Evolutionary conservation across 2,113 vertebrate genomes (phyloP).

Genomic region (Macquaria ambigua): DNA sequence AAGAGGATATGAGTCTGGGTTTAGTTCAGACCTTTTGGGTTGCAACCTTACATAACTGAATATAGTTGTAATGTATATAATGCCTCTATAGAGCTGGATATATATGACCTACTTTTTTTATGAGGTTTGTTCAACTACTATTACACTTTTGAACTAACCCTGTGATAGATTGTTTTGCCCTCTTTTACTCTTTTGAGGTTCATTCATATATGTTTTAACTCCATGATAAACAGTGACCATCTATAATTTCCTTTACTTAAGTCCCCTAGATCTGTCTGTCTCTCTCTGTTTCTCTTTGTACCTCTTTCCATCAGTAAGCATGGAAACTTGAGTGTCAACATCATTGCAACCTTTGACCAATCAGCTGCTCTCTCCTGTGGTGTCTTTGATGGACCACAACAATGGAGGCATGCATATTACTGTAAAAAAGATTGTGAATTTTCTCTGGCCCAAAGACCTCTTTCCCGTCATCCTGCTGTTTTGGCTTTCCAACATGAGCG

Average conservation of each 20-base stretch:
- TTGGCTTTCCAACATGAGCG: background rate
- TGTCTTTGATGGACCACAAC: slow-evolving; percentile 29
- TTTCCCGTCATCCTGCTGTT: slow-evolving; percentile 21
- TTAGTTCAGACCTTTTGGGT: background rate
- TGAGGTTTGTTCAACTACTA: background rate
- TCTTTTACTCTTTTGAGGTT: background rate
- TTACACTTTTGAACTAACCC: background rate
- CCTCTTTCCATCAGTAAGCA: background rate
- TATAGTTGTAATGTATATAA: background rate
- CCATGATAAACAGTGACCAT: background rate
- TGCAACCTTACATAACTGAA: background rate
- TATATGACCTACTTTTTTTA: background rate
- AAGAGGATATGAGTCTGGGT: background rate
- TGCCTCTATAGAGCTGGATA: background rate
- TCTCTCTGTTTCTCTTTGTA: slow-evolving; percentile 10
- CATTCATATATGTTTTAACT: background rate
- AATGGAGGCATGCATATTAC: background rate
- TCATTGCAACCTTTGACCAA: slow-evolving; percentile 21
- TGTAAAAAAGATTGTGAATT: slow-evolving; percentile 1
- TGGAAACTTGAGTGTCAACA: slow-evolving; percentile 34
- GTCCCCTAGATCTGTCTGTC: background rate
- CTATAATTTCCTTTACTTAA: background rate
- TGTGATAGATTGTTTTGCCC: background rate
- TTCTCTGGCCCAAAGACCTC: slow-evolving; percentile 13
- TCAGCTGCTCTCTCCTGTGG: slow-evolving; percentile 29